Evolutionary conservation across 1,140 invertebrate species (phyloP), one percentile per base, ranked within the genome.

Genomic region (Cotesia glomerata): DNA sequence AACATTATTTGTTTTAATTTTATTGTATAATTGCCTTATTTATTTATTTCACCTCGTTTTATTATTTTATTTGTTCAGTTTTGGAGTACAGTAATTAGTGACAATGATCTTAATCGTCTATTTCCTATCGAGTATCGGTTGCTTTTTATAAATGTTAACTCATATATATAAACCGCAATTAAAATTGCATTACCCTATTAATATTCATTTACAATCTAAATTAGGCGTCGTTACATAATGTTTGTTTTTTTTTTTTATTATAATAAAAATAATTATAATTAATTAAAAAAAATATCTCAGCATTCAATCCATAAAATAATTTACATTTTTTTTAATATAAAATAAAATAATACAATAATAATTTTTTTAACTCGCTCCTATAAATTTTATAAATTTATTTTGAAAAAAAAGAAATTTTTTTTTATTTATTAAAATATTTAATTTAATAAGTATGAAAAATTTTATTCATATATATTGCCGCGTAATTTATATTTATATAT

Each of bases 41-140:
- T 78, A 79, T 79, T 79, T 79, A 45, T 45, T 58, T 58, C 75
- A 75, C 72, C 67, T 77, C 70, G 63, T 18, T 45, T 45, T 65
- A 71, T 71, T 73, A 18, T 52, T 36, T 26, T 26, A 52, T 68
- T 62, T 73, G 69, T 36, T 74, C 54, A 66, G 69, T 77, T 72
- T 74, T 64, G 74, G 76, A 79, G 75, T 79, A 80, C 79, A 80
- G 79, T 80, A 78, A 61, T 78, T 73, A 45, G 78, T 78, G 77
- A 80, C 79, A 80, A 75, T 76, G 73, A 80, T 80, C 76, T 80
- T 77, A 80, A 75, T 73, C 72, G 34, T 73, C 73, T 77, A 78
- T 74, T 74, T 64, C 59, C 78, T 77, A 77, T 78, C 66, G 74
- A 73, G 75, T 79, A 79, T 76, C 74, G 75, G 77, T 45, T 45